phyloP scores from a whole-genome alignment of 2,888 invertebrate species.

The Drosophila aldrichi region DNA sequence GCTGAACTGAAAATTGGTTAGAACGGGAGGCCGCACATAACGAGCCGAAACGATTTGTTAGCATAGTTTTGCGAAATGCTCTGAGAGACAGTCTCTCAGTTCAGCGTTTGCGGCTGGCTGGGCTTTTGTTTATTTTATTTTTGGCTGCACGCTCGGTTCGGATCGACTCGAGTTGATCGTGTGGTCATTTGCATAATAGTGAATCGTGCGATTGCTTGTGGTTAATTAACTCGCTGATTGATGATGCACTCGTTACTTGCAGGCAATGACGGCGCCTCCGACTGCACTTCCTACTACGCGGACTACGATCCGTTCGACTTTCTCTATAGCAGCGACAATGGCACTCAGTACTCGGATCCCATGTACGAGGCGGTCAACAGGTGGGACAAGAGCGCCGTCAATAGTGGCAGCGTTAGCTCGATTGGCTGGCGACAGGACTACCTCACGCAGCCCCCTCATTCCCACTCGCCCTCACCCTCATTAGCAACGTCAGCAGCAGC shows the following conservation, averaged over 20 bases:
- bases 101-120: neutral
- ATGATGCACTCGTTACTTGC: constrained; percentile 84
- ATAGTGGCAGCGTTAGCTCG: constrained; percentile 66
- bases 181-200: constrained; percentile 59
- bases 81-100: constrained; percentile 30
- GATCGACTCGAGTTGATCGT: constrained; percentile 21
- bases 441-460: constrained; percentile 29
- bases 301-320: constrained; percentile 93
- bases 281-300: constrained; percentile 89
- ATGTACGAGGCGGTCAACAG: constrained; percentile 89
- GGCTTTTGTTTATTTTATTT: constrained; percentile 57
- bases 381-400: constrained; percentile 86
- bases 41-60: constrained; percentile 48
- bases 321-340: constrained; percentile 88
- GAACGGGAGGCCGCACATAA: constrained; percentile 4
- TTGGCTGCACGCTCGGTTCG: constrained; percentile 48
- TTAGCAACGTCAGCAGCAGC: constrained; percentile 3
- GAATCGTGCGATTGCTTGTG: constrained; percentile 34
- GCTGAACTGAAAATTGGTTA: constrained; percentile 11
- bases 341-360: constrained; percentile 89
- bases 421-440: constrained; percentile 84
- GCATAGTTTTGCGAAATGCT: constrained; percentile 67
- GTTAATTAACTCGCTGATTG: constrained; percentile 41
- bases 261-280: constrained; percentile 87
- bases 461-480: constrained; percentile 30